phyloP scores from a whole-genome alignment of 2,888 invertebrate species.

The Hyposoter didymator region DNA sequence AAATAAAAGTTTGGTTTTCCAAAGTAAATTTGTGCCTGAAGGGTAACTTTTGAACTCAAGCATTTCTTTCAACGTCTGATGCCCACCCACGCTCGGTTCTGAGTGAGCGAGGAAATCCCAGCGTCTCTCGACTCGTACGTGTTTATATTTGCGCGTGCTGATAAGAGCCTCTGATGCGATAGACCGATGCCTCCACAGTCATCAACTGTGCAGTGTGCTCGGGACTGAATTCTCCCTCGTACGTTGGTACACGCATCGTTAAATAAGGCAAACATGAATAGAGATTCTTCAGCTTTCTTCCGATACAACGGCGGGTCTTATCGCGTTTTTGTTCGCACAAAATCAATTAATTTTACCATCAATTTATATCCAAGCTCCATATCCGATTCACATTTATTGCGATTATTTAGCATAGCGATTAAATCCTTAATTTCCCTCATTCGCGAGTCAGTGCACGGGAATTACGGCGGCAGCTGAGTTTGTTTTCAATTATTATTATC shows the following conservation, averaged over 20 bases:
- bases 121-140: neutral
- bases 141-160: constrained; percentile 37
- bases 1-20: neutral
- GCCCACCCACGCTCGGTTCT: constrained; percentile 58
- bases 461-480: neutral
- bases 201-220: neutral
- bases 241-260: constrained; percentile 34
- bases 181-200: constrained; percentile 35
- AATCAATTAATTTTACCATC: constrained; percentile 72
- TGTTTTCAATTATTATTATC: neutral
- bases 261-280: constrained; percentile 64
- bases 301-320: neutral
- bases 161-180: constrained; percentile 49
- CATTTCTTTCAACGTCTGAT: constrained; percentile 50
- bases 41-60: neutral
- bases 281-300: constrained; percentile 70
- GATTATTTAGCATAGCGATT: neutral
- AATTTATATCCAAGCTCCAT: neutral
- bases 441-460: too few relatives aligned
- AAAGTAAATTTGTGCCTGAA: too few relatives aligned
- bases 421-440: too few relatives aligned
- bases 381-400: neutral
- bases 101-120: neutral
- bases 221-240: constrained; percentile 32
- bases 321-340: constrained; percentile 72